phyloP scores from a whole-genome alignment of 2,797 vertebrate genomes.

The Tauraco hartlaubi region DNA sequence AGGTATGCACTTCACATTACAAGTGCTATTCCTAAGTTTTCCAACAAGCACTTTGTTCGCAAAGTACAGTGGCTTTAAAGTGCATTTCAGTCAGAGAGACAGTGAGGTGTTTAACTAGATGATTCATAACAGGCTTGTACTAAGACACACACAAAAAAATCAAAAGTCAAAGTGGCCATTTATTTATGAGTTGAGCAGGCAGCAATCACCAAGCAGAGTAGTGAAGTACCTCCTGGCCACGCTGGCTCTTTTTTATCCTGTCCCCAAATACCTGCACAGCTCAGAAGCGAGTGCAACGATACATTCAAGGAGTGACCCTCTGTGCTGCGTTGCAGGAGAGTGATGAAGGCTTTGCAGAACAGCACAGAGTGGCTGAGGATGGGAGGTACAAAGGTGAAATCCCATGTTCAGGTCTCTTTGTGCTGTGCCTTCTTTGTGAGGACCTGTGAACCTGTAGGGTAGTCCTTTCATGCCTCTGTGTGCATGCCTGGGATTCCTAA shows the following conservation, averaged over 20 bases:
- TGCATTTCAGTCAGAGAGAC: background rate
- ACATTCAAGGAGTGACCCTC: background rate
- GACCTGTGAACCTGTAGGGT: background rate
- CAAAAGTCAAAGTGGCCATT: background rate
- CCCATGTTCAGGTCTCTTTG: fast-evolving
- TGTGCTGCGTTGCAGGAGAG: background rate
- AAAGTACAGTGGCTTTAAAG: background rate
- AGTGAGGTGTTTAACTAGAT: background rate
- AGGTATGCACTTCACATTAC: background rate
- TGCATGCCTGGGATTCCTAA: background rate
- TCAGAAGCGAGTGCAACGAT: background rate
- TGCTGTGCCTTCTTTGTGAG: background rate
- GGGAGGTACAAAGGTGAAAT: background rate
- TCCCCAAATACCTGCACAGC: background rate
- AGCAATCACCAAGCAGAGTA: background rate
- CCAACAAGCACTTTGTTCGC: background rate
- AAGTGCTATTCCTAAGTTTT: background rate
- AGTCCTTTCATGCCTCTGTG: background rate
- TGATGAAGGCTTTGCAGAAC: background rate
- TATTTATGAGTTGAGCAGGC: background rate
- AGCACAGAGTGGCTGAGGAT: background rate
- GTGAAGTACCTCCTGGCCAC: background rate
- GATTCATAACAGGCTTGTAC: background rate
- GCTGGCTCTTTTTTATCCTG: background rate
- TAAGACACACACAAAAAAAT: background rate